Evolutionary conservation across 2,797 vertebrate genomes (phyloP).

Genomic region (Ctenochaetus hawaiiensis): DNA sequence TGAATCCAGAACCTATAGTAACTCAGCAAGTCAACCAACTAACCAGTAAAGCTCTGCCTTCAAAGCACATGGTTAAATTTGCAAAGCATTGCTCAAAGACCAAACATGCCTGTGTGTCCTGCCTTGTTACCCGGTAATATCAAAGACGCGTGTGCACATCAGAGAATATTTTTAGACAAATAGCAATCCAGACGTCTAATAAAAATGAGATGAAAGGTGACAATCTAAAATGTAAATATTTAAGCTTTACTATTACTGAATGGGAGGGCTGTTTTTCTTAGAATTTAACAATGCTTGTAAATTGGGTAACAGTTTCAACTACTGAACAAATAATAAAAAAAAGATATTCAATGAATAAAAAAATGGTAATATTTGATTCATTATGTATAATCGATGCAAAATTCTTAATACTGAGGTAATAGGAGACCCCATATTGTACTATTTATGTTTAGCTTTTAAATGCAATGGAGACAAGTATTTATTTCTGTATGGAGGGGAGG

Average conservation of each 20-base stretch:
- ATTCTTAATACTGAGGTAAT: neutral
- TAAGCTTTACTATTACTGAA: conserved; percentile 16
- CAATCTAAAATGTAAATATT: conserved; percentile 61
- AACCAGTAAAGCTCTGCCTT: conserved; percentile 53
- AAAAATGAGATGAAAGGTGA: conserved; percentile 64
- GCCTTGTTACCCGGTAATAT: conserved; percentile 44
- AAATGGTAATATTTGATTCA: neutral
- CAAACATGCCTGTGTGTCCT: conserved; percentile 22
- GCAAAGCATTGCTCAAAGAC: conserved; percentile 55
- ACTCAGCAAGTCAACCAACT: conserved; percentile 35
- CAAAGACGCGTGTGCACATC: conserved; percentile 66
- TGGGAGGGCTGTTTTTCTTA: neutral
- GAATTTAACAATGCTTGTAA: conserved; percentile 4
- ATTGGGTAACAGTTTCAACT: neutral
- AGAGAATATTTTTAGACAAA: conserved; percentile 47
- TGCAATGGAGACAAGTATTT: conserved; percentile 2
- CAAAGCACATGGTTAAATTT: conserved; percentile 65
- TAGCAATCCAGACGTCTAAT: conserved; percentile 41
- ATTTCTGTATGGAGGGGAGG: conserved; percentile 69
- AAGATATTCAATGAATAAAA: neutral
- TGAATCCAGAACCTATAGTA: conserved; percentile 8
- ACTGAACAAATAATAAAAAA: neutral
- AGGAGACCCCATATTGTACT: neutral
- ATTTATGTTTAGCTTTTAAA: conserved; percentile 16
- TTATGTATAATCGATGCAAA: neutral